phyloP scores from a whole-genome alignment of 2,888 invertebrate species.

The Neoitamus cyanurus region DNA sequence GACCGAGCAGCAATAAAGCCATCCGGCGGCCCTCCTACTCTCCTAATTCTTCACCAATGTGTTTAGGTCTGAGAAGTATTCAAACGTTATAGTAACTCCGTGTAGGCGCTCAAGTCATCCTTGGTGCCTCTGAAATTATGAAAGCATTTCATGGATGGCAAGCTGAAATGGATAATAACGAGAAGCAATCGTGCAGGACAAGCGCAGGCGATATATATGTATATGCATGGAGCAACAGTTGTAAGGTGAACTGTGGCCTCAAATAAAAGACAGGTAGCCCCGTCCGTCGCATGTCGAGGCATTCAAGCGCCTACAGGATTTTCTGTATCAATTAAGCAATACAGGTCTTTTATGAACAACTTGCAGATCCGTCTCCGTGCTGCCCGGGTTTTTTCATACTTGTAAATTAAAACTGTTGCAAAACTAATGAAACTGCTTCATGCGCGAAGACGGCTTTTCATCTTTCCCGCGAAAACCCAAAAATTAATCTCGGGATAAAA shows the following conservation, averaged over 20 bases:
- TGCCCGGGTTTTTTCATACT: too few species aligned
- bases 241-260: background rate
- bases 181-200: constrained; percentile 1
- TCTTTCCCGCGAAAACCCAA: too few species aligned
- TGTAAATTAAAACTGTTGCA: too few species aligned
- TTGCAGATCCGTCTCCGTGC: background rate
- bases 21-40: background rate
- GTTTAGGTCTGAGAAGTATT: background rate
- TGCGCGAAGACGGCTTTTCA: too few species aligned
- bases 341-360: background rate
- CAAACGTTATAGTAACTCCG: background rate
- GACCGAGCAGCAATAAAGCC: constrained; percentile 18
- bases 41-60: background rate
- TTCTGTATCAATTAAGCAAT: background rate
- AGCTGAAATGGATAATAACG: constrained; percentile 39
- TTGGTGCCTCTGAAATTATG: background rate
- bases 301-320: background rate
- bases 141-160: background rate
- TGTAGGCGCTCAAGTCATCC: constrained; percentile 1
- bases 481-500: too few species aligned
- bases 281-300: background rate
- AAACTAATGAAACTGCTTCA: too few species aligned
- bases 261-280: background rate
- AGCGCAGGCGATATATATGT: background rate
- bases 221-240: background rate